phyloP scores from a whole-genome alignment of 2,888 invertebrate genomes.

The Barypeithes pellucidus region DNA sequence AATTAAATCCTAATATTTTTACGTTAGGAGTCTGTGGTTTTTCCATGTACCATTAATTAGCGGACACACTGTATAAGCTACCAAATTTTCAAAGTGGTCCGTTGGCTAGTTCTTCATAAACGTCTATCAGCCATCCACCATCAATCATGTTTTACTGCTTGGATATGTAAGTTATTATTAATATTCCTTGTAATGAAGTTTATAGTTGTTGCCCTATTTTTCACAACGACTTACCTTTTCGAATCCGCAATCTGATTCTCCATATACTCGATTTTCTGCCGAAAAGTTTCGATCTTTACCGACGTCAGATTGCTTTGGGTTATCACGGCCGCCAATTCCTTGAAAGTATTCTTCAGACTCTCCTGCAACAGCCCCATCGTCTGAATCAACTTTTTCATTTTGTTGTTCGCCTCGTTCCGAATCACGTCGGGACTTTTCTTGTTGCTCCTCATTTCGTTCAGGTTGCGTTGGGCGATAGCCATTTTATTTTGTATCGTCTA shows the following conservation, averaged over 20 bases:
- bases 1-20: too few relatives aligned
- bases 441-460: constrained; percentile 56
- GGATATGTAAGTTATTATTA: too few relatives aligned
- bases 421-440: constrained; percentile 61
- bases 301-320: constrained; percentile 57
- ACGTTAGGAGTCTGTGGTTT: too few relatives aligned
- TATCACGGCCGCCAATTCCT: constrained; percentile 50
- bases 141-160: too few relatives aligned
- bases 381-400: constrained; percentile 56
- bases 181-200: too few relatives aligned
- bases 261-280: constrained; percentile 61
- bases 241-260: constrained; percentile 65
- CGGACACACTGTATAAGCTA: too few relatives aligned
- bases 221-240: constrained; percentile 33
- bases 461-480: constrained; percentile 53
- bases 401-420: constrained; percentile 61
- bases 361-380: constrained; percentile 54
- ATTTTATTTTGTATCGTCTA: constrained; percentile 57
- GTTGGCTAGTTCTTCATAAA: too few relatives aligned
- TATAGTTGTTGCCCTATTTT: too few relatives aligned
- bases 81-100: too few relatives aligned
- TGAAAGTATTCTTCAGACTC: constrained; percentile 57
- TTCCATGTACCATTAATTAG: too few relatives aligned
- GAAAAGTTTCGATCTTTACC: constrained; percentile 59
- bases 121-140: too few relatives aligned